Evolutionary conservation across 2,888 invertebrate genomes (phyloP), one percentile per base, ranked within the genome.

Genomic region (Torymus auratus): DNA sequence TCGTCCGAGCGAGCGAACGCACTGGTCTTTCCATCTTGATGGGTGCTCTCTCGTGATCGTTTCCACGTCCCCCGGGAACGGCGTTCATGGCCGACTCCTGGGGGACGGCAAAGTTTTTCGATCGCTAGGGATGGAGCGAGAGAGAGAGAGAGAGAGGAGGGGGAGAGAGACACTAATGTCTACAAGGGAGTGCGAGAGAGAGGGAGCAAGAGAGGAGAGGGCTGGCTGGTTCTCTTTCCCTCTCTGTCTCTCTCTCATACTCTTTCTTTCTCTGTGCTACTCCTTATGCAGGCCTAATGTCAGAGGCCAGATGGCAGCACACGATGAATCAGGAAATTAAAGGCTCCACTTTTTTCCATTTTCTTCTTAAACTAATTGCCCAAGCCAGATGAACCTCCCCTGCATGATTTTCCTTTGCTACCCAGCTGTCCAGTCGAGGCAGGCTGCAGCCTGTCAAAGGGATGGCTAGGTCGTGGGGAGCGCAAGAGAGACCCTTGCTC

Each of bases 261-360:
- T 41, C 41, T 41, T 41, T 28, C 28, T 28, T 28, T 41, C 41
- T 41, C 41, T 84, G 78, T 70, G 65, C 64, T 75, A 69, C 77
- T 83, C 78, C 82, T 78, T 80, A 41, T 65, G 82, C 83, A 83
- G 82, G 84, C 88, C 41, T 88, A 89, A 88, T 90, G 89, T 89
- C 89, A 89, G 83, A 87, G 87, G 84, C 87, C 88, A 90, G 90
- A 89, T 90, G 90, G 90, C 90, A 90, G 88, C 90, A 90, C 89
- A 74, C 79, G 60, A 61, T 82, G 62, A 80, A 82, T 70, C 77
- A 77, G 70, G 65, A 80, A 76, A 80, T 82, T 82, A 68, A 72
- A 72, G 70, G 65, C 72, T 41, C 17, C 0, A 41, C 65, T 71
- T 71, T 69, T 82, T 70, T 68, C 62, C 53, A 62, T 17, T 60